A percentile compares a stretch with the other conserved stretches of the same genome.
phyloP scores from a whole-genome alignment of 1,140 invertebrate genomes.

The Papilio machaon region DNA sequence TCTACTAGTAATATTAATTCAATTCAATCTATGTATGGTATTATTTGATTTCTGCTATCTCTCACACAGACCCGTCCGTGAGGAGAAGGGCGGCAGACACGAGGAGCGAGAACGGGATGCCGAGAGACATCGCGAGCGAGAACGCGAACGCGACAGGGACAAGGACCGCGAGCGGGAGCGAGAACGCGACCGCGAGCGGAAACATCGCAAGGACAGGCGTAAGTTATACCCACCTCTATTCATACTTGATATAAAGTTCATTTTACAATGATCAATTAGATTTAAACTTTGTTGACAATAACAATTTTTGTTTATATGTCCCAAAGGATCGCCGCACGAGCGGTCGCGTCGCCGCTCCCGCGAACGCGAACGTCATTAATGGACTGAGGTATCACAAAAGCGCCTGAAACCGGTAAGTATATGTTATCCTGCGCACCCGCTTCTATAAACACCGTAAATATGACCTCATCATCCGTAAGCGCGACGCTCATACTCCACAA shows the following conservation, averaged over 20 bases:
- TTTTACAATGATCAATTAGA: background rate
- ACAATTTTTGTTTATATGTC: background rate
- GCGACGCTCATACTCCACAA: constrained; percentile 14
- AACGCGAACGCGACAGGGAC: constrained; percentile 44
- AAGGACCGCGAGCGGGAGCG: constrained; percentile 49
- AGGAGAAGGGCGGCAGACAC: constrained; percentile 58
- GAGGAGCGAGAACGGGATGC: constrained; percentile 54
- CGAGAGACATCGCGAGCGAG: constrained; percentile 41
- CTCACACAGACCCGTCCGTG: constrained; percentile 54
- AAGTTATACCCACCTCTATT: constrained; percentile 42
- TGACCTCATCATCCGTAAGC: background rate
- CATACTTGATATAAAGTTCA: background rate
- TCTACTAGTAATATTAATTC: no score
- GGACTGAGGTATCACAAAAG: constrained; percentile 80
- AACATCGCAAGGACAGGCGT: constrained; percentile 71
- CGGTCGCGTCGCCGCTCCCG: constrained; percentile 73
- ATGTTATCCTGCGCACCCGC: constrained; percentile 33
- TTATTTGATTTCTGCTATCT: background rate
- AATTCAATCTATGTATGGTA: no score
- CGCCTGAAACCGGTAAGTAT: constrained; percentile 73
- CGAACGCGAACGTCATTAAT: constrained; percentile 67
- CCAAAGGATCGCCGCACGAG: constrained; percentile 66
- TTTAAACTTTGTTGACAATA: background rate
- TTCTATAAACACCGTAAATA: constrained; percentile 41
- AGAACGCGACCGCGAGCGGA: constrained; percentile 66